phyloP scores from a whole-genome alignment of 2,888 invertebrate species.

The Xylota segnis region DNA sequence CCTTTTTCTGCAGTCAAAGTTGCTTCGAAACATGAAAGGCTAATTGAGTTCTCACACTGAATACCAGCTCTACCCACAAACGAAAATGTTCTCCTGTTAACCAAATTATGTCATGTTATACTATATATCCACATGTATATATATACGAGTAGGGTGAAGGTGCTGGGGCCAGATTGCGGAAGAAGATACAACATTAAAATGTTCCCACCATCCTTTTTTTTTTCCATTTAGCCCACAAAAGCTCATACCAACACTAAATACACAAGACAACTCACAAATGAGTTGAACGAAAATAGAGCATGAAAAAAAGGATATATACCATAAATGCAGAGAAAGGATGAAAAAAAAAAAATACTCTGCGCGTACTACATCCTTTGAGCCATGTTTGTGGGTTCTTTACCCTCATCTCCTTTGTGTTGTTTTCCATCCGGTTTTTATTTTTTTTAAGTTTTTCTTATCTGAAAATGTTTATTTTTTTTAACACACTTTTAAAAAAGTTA shows the following conservation, averaged over 20 bases:
- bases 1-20: conserved; percentile 60
- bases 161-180: conserved; percentile 52
- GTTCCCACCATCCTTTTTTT: conserved; percentile 34
- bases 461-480: conserved; percentile 22
- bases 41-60: conserved; percentile 74
- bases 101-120: conserved; percentile 70
- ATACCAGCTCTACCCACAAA: conserved; percentile 29
- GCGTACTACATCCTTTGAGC: conserved; percentile 54
- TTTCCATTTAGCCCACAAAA: conserved; percentile 38
- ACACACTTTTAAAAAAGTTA: conserved; percentile 46
- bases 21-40: conserved; percentile 72
- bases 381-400: conserved; percentile 54
- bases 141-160: not conserved
- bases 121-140: not conserved
- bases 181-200: conserved; percentile 70
- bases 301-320: conserved; percentile 52
- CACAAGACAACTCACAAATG: conserved; percentile 65
- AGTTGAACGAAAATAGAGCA: conserved; percentile 71
- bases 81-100: conserved; percentile 58
- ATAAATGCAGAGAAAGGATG: conserved; percentile 37
- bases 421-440: conserved; percentile 5
- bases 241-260: conserved; percentile 30
- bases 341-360: conserved; percentile 12
- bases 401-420: conserved; percentile 42
- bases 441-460: conserved; percentile 10